Evolutionary conservation across 2,113 vertebrate genomes (phyloP).

Genomic region (Psilopogon haemacephalus): DNA sequence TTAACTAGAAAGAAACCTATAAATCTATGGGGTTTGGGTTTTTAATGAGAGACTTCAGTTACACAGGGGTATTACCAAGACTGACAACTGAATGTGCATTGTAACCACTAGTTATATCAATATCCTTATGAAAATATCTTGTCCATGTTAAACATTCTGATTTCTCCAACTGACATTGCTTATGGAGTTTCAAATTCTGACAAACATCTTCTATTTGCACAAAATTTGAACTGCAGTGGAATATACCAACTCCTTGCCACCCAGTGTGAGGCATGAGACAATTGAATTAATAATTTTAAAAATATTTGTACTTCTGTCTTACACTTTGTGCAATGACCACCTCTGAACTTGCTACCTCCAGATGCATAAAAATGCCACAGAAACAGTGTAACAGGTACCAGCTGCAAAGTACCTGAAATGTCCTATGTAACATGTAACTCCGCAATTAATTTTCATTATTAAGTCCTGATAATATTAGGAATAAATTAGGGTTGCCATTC

Average conservation of each 20-base stretch:
- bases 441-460: neutral
- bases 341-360: neutral
- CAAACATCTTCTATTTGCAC: neutral
- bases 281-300: neutral
- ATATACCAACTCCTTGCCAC: accelerated
- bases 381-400: neutral
- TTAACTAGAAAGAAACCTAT: neutral
- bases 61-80: neutral
- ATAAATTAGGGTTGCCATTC: neutral
- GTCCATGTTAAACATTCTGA: neutral
- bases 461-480: neutral
- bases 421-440: neutral
- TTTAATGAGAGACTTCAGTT: neutral
- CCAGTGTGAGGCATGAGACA: neutral
- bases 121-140: neutral
- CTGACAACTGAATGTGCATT: neutral
- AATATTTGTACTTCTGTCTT: neutral
- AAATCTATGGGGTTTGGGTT: neutral
- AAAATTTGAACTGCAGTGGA: neutral
- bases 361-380: neutral
- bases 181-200: neutral
- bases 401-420: neutral
- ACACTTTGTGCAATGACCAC: neutral
- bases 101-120: neutral
- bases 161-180: neutral